phyloP scores from a whole-genome alignment of 1,140 invertebrate species.

The Sitobion miscanthi region DNA sequence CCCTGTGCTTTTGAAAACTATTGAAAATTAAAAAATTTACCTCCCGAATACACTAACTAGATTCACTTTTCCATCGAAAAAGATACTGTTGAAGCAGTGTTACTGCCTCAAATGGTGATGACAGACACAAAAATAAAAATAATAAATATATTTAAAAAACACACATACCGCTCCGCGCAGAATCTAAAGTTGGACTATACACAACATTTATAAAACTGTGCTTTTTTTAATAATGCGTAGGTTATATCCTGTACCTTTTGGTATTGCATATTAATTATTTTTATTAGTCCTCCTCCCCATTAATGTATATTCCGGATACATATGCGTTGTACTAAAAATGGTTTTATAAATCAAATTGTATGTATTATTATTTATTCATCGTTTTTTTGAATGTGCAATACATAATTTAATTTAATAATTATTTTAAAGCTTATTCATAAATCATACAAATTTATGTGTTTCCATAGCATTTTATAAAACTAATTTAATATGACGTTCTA shows the following conservation, averaged over 20 bases:
- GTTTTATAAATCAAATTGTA: neutral
- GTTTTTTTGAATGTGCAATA: neutral
- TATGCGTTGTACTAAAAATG: neutral
- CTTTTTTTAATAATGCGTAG: neutral
- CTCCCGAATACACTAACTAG: no score
- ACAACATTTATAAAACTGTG: neutral
- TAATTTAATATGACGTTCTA: neutral
- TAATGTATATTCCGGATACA: neutral
- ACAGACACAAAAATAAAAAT: no score
- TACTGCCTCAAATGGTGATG: no score
- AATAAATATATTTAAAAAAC: no score
- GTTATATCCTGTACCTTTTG: neutral
- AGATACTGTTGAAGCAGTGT: no score
- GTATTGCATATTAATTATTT: neutral
- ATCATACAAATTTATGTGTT: neutral
- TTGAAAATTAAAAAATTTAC: no score
- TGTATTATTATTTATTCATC: neutral
- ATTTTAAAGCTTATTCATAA: slow-evolving; percentile 7
- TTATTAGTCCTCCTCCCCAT: neutral
- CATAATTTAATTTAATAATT: neutral
- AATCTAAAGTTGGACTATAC: neutral
- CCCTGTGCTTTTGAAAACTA: no score
- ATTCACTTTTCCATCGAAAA: no score
- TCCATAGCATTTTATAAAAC: neutral
- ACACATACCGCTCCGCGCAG: no score